Conservation (phyloP, 2,113 vertebrate species). For the Eira barbara region DNA sequence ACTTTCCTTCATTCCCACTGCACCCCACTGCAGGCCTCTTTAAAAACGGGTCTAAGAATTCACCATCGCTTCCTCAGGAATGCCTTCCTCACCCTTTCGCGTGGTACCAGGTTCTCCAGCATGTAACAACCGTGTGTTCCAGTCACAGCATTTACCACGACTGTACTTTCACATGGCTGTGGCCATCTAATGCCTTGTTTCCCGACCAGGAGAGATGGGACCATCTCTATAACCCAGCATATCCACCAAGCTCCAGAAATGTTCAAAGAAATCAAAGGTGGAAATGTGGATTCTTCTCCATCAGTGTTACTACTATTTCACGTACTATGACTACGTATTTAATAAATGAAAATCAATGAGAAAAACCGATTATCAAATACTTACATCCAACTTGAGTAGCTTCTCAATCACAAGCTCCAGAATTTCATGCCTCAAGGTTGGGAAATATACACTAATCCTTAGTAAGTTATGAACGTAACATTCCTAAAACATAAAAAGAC, state of each 20-base stretch:
- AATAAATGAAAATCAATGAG: neutral
- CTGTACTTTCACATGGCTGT: neutral
- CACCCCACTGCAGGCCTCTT: neutral
- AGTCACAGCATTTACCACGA: neutral
- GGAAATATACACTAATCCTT: slow-evolving; percentile 89
- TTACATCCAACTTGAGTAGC: slow-evolving; percentile 94
- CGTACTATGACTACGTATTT: neutral
- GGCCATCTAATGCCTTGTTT: neutral
- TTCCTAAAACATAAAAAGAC: slow-evolving; percentile 85
- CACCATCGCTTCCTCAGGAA: neutral
- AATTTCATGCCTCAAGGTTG: slow-evolving; percentile 88
- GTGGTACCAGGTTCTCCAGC: neutral
- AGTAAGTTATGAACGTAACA: slow-evolving; percentile 97
- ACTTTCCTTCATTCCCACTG: neutral
- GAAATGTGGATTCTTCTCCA: neutral
- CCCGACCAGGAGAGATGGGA: neutral
- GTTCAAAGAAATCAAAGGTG: neutral
- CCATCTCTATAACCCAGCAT: neutral
- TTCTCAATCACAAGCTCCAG: slow-evolving; percentile 92
- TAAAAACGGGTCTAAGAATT: neutral
- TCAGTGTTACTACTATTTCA: neutral
- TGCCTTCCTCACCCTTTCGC: neutral
- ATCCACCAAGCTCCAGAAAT: neutral
- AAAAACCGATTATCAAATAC: slow-evolving; percentile 73
- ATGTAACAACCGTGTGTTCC: neutral